Base-by-base conservation (phyloP, 2,797 vertebrate genomes). In the Ibycter americanus region DNA sequence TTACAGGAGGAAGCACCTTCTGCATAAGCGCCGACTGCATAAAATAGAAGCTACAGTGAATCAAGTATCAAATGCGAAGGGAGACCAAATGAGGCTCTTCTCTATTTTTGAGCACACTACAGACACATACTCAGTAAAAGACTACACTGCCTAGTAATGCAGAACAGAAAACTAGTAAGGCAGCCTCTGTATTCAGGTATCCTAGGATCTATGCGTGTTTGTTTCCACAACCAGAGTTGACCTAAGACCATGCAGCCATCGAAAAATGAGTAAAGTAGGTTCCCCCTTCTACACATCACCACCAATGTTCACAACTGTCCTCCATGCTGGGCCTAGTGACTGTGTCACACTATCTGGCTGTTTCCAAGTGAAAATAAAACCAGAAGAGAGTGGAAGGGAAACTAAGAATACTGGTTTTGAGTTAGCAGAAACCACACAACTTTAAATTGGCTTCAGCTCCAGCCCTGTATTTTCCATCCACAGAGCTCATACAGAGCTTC, bases 261-360 rank as follows among this genome's bases (percentile, higher is more conserved):
- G 44, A 1, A 81, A 40, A 12, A 51, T 7, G 4, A 71, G 9
- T 17, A 20, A 84, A 72, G 31, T 3, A 65, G 10, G 23, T 29
- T 47, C n/a, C 21, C 4, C 16, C 31, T 87, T 42, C 42, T 21
- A 79, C 14, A 58, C 3, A 18, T n/a, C 26, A 52, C 10, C 47
- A 58, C 9, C 13, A 19, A 1, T 1, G 0, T 16, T 42, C 38
- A 76, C 44, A 86, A 15, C 1, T 2, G 3, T 58, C 11, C 27
- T 34, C 62, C 9, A 2, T 4, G 32, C 22, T 49, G 7, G 7
- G 29, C 36, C 25, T 44, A 84, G 12, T 6, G 46, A 85, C 47
- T 17, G 12, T 16, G 68, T 29, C 46, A 29, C 6, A 21, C 8
- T 27, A 20, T 16, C 21, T 46, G 34, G 14, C 8, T 51, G 10